phyloP scores from a whole-genome alignment of 1,140 invertebrate species.

The Mizuhopecten yessoensis region DNA sequence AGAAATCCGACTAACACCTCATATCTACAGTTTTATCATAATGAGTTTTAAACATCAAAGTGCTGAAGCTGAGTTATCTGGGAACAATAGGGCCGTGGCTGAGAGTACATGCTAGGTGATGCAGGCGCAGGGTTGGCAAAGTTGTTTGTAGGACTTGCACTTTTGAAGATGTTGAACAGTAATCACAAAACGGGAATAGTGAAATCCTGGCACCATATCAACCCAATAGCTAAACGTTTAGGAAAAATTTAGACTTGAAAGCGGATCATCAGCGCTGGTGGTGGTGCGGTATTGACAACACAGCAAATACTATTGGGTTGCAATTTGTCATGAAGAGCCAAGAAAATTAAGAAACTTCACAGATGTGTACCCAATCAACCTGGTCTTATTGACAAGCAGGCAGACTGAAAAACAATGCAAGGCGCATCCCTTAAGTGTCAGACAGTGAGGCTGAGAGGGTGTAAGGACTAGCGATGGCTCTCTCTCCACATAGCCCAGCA shows the following conservation, averaged over 20 bases:
- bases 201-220: not conserved
- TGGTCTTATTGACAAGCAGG: not conserved
- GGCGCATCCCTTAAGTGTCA: conserved; percentile 6
- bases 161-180: conserved; percentile 13
- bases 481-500: not conserved
- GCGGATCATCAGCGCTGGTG: not conserved
- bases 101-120: not conserved
- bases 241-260: not conserved
- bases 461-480: not conserved
- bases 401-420: conserved; percentile 27
- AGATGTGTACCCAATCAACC: conserved; percentile 24
- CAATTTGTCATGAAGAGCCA: conserved; percentile 33
- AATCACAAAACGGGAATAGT: not conserved
- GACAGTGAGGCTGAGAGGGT: not conserved
- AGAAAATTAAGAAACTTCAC: conserved; percentile 39
- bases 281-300: not conserved
- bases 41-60: conserved; percentile 1
- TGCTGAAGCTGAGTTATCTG: not conserved
- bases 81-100: not conserved
- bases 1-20: not conserved
- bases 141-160: not conserved
- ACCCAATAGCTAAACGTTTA: not conserved
- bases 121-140: not conserved
- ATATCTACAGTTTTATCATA: not conserved
- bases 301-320: not conserved